Conservation (phyloP, 2,113 vertebrate genomes). For the Pterophyllum scalare region DNA sequence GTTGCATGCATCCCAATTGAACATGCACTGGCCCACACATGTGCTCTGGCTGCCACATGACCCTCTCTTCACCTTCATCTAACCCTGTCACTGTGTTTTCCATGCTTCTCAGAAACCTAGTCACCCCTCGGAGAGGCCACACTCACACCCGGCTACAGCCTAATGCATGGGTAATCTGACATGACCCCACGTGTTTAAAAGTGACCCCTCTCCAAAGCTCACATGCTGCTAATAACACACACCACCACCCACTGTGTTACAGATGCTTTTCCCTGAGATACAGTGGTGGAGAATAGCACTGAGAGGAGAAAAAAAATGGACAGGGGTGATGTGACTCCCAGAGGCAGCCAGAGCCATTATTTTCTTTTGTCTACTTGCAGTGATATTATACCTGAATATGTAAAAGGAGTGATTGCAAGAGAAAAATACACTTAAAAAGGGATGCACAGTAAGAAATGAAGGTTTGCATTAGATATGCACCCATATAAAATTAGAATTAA, state of each 20-base stretch:
- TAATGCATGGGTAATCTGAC: constrained; percentile 60
- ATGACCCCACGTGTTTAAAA: constrained; percentile 47
- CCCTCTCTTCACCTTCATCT: constrained; percentile 24
- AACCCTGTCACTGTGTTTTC: constrained; percentile 50
- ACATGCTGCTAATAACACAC: constrained; percentile 55
- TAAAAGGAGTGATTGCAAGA: no score
- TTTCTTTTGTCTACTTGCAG: neutral
- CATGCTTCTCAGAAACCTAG: constrained; percentile 61
- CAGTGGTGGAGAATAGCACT: neutral
- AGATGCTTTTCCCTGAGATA: constrained; percentile 4
- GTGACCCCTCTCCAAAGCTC: constrained; percentile 57
- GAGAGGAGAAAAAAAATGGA: neutral
- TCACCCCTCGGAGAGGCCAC: constrained; percentile 61
- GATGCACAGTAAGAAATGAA: no score
- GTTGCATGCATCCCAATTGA: constrained; percentile 3
- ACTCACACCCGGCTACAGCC: constrained; percentile 10
- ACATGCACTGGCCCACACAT: constrained; percentile 20
- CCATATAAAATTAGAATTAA: no score
- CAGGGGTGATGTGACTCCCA: constrained; percentile 1
- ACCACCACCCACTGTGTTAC: constrained; percentile 40
- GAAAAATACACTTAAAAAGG: no score
- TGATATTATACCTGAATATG: no score
- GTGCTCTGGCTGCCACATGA: constrained; percentile 32
- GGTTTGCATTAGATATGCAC: no score
- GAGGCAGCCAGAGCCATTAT: neutral